Evolutionary conservation across 2,797 vertebrate genomes (phyloP).

Genomic region (Chaetophractus vellerosus): DNA sequence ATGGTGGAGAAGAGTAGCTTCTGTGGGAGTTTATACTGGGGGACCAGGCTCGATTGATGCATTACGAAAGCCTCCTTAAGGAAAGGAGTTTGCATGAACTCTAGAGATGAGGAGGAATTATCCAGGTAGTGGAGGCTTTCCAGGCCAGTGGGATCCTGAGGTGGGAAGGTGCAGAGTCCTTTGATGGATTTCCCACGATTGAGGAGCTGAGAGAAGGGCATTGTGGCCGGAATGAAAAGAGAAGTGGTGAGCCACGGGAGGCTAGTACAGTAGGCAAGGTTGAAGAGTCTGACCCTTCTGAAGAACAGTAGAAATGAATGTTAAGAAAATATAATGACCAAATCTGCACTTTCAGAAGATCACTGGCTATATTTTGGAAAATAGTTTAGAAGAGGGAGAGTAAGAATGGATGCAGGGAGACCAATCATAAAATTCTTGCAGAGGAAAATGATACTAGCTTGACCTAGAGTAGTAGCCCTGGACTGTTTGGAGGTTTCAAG

Average conservation of each 20-base stretch:
- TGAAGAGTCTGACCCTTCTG: not conserved
- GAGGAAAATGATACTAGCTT: not conserved
- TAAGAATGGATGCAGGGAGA: not conserved
- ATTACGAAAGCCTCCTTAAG: not conserved
- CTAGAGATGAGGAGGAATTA: not conserved
- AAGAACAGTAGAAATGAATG: not conserved
- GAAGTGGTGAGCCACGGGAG: not conserved
- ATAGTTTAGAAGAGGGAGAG: not conserved
- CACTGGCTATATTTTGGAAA: conserved; percentile 3
- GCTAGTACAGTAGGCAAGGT: not conserved
- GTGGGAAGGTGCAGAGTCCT: not conserved
- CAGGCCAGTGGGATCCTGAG: not conserved
- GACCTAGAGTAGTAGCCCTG: not conserved
- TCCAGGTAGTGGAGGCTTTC: not conserved
- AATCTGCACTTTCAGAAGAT: not conserved
- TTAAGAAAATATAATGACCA: not conserved
- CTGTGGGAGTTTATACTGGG: not conserved
- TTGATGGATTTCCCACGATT: not conserved
- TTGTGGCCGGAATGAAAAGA: not conserved
- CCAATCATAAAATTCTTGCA: not conserved
- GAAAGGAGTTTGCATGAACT: not conserved
- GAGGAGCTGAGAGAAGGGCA: not conserved
- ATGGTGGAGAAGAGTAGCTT: not conserved
- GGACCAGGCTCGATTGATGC: not conserved
- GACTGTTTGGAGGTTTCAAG: not conserved